Percentiles rank a stretch among this genome's conserved stretches.
Conservation (phyloP, 2,113 vertebrate genomes). For the Elephas maximus region DNA sequence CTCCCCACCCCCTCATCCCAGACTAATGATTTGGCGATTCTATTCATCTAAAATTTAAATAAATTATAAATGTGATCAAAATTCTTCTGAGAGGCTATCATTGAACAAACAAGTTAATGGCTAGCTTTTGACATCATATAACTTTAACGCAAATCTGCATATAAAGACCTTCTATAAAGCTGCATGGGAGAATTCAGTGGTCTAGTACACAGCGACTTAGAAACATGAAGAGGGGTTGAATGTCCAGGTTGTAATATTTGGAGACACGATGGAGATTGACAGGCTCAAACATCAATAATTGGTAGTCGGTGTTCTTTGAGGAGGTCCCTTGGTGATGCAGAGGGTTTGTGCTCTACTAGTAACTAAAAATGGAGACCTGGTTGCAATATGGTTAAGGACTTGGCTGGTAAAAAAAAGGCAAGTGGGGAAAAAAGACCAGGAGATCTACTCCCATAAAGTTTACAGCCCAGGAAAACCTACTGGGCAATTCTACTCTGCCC, state of each 20-base stretch:
- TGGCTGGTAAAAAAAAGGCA: too few species aligned
- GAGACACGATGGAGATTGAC: rapidly evolving
- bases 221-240: neutral
- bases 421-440: too few species aligned
- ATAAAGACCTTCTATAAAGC: neutral
- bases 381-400: too few species aligned
- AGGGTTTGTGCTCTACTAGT: too few species aligned
- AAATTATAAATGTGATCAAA: neutral
- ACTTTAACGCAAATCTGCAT: neutral
- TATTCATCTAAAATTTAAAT: neutral
- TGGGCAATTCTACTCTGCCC: too few species aligned
- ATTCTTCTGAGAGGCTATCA: neutral
- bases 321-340: too few species aligned
- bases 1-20: too few species aligned
- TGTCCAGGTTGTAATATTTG: neutral
- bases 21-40: neutral
- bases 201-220: neutral
- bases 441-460: too few species aligned
- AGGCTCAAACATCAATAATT: neutral
- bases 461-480: too few species aligned
- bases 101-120: neutral
- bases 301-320: too few species aligned
- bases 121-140: neutral
- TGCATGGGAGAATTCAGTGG: neutral
- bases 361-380: too few species aligned